Evolutionary conservation across 2,888 invertebrate species (phyloP).

Genomic region (Maniola hyperantus): DNA sequence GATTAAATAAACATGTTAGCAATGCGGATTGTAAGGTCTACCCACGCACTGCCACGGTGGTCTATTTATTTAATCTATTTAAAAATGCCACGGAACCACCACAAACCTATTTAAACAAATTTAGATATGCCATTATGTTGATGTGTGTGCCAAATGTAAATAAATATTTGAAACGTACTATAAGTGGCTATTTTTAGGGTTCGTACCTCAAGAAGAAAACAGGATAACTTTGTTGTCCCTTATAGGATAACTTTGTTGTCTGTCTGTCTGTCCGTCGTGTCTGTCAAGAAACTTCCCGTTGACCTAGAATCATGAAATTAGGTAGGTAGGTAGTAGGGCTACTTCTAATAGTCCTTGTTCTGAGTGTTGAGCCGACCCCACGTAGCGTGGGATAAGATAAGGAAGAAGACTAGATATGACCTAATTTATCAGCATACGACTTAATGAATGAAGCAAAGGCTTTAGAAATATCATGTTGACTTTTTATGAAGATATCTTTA

Average conservation of each 20-base stretch:
- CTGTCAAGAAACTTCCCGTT: no score
- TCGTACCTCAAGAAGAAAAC: no score
- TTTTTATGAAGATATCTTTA: slow-evolving; percentile 1
- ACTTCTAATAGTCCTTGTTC: no score
- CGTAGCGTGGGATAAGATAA: no score
- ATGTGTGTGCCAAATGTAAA: not conserved
- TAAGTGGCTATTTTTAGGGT: not conserved
- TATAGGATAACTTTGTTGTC: no score
- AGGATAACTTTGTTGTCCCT: no score
- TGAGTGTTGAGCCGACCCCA: no score
- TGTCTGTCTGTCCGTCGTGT: no score
- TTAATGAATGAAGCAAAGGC: not conserved
- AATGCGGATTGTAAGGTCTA: slow-evolving; percentile 38
- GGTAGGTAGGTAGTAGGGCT: no score
- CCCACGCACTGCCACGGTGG: slow-evolving; percentile 49
- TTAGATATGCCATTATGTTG: not conserved
- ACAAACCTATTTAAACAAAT: slow-evolving; percentile 9
- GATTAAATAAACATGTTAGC: slow-evolving; percentile 42
- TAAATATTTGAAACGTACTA: not conserved
- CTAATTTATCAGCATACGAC: not conserved
- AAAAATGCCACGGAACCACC: slow-evolving; percentile 31
- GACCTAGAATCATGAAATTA: no score
- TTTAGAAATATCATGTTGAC: not conserved
- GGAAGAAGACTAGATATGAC: not conserved
- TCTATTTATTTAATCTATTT: slow-evolving; percentile 51